Conservation (phyloP, 2,797 vertebrate species). For the Karalla daura region DNA sequence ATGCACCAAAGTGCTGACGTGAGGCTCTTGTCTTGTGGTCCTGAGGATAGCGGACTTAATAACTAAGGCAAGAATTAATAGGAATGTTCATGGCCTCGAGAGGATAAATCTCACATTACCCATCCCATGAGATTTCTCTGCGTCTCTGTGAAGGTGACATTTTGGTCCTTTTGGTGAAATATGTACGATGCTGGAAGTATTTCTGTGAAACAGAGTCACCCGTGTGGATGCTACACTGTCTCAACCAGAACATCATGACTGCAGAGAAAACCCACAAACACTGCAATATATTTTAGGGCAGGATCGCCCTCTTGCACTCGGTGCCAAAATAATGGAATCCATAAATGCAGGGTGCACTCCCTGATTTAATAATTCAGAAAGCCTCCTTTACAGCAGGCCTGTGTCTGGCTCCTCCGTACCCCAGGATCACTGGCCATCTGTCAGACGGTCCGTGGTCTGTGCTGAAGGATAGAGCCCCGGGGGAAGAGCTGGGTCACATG, state of each 20-base stretch:
- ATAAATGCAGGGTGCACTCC: slow-evolving; percentile 1
- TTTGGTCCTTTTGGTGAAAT: slow-evolving; percentile 1
- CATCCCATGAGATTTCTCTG: not conserved
- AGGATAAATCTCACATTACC: not conserved
- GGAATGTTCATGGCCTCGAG: not conserved
- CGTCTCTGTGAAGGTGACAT: not conserved
- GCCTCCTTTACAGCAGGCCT: slow-evolving; percentile 12
- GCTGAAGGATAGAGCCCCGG: slow-evolving; percentile 20
- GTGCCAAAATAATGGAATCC: not conserved
- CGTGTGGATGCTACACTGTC: too few relatives aligned
- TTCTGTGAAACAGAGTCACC: not conserved
- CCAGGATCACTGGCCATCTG: slow-evolving; percentile 79
- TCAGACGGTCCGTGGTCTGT: slow-evolving; percentile 47
- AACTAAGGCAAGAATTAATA: not conserved
- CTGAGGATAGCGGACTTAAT: not conserved
- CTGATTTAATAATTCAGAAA: slow-evolving; percentile 67
- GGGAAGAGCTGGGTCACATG: slow-evolving; percentile 50
- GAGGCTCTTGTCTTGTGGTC: not conserved
- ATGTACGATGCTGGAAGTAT: not conserved
- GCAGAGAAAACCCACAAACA: too few relatives aligned
- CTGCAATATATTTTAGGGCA: too few relatives aligned
- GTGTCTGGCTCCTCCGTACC: slow-evolving; percentile 47
- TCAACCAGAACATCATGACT: too few relatives aligned
- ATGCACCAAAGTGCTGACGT: slow-evolving; percentile 46
- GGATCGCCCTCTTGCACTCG: not conserved